Evolutionary conservation across 2,113 vertebrate species (phyloP), one percentile per base, ranked within the genome.

Genomic region (Pteropus alecto): DNA sequence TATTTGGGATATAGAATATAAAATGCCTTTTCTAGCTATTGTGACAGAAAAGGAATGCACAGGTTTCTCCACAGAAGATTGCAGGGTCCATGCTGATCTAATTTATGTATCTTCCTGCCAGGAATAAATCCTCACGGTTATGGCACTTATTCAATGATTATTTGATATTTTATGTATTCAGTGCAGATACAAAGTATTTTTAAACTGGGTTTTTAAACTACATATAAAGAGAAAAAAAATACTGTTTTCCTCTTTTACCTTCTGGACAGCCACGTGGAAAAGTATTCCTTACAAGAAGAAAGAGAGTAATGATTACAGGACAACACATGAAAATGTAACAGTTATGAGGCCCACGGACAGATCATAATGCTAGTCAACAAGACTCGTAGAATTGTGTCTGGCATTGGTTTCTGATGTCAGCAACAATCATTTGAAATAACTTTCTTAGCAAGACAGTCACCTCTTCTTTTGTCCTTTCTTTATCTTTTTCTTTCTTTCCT

Each of bases 21-120:
- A 96, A 94, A 60, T 84, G 78, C 51, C 71, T 95, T 65, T 84
- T 77, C 95, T 82, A 89, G 54, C 61, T 21, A 13, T 92, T 71
- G 61, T 93, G 95, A 94, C 93, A 96, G 70, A 71, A 33, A 74
- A 87, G 48, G 90, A 84, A 96, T 85, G 65, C 41, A 48, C 84
- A 96, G 96, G 87, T 93, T 97, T 96, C 95, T 97, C 71, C 70
- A 89, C 90, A 94, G 90, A 87, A 86, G 46, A 93, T 58, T 70
- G 46, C 0, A 0, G 54, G 35, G 22, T 19, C 38, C 58, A 0
- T 9, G 24, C 38, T 91, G 94, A 93, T 76, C 26, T 95, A 22
- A 97, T 96, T 73, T 74, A 90, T 14, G 16, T 65, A 56, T 71
- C 96, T 95, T 87, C 63, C 33, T 48, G 15, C 76, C 86, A 97